phyloP scores from a whole-genome alignment of 2,113 vertebrate genomes.

The Scatophagus argus region DNA sequence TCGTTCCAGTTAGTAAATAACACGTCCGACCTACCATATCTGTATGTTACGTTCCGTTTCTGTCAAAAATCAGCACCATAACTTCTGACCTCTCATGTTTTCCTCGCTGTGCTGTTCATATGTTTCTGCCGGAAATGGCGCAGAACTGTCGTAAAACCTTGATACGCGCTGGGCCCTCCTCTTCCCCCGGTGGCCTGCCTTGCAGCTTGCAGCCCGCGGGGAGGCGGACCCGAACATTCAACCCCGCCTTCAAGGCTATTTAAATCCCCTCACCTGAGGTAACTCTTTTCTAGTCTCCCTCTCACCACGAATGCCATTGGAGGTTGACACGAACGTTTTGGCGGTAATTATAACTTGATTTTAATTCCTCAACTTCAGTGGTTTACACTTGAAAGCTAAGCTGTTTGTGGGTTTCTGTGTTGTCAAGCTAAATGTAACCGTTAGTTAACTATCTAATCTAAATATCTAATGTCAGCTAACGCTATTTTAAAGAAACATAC shows the following conservation, averaged over 20 bases:
- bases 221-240: not conserved
- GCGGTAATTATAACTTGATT: not conserved
- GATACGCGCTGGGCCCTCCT: not conserved
- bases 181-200: not conserved
- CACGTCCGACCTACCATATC: conserved; percentile 66
- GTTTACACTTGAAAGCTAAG: not conserved
- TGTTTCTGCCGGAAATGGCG: conserved; percentile 69
- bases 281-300: not conserved
- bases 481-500: too few relatives aligned
- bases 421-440: not conserved
- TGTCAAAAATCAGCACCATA: conserved; percentile 38
- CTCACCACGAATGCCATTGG: not conserved
- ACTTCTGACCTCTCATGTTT: conserved; percentile 77
- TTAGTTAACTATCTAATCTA: not conserved
- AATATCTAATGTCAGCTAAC: not conserved
- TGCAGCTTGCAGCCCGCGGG: not conserved
- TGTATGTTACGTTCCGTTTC: conserved; percentile 39
- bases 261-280: not conserved
- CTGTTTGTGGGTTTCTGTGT: not conserved
- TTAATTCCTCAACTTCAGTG: not conserved
- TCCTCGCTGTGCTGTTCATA: conserved; percentile 6
- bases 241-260: not conserved
- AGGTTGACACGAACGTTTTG: not conserved
- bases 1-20: rapidly evolving
- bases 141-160: conserved; percentile 55